These are phyloP conservation scores for Coluber constrictor DNA, from an alignment of 2,797 vertebrate species.

Conservation along the genomic window DNA sequence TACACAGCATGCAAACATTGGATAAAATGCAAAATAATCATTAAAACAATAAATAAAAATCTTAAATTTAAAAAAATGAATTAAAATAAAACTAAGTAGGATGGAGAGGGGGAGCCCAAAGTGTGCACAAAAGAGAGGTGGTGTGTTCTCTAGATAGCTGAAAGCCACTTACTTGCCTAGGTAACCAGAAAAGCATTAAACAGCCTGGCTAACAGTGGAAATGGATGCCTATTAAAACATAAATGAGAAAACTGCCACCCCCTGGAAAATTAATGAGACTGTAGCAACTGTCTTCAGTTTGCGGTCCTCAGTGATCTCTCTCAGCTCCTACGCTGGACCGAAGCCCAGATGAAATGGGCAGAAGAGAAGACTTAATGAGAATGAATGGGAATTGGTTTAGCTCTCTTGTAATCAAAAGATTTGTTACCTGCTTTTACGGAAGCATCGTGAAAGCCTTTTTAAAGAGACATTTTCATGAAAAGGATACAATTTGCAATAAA, in stretches of 20 bases:
- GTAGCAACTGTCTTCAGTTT: slow-evolving; percentile 51
- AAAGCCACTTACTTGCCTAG: slow-evolving; percentile 26
- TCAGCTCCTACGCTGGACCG: slow-evolving; percentile 45
- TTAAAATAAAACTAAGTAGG: not conserved
- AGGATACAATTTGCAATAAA: slow-evolving; percentile 37
- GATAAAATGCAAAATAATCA: not conserved
- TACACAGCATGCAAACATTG: not conserved
- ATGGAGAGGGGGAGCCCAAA: not conserved
- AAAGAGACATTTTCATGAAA: slow-evolving; percentile 12
- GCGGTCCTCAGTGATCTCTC: slow-evolving; percentile 43
- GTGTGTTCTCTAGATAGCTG: not conserved
- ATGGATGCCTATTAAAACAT: slow-evolving; percentile 54
- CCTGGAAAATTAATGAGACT: slow-evolving; percentile 58
- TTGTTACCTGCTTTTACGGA: slow-evolving; percentile 50
- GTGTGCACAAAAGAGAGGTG: not conserved
- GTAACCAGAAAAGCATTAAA: slow-evolving; percentile 26
- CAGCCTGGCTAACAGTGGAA: slow-evolving; percentile 50
- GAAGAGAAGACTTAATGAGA: slow-evolving; percentile 51
- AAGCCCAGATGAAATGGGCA: slow-evolving; percentile 55
- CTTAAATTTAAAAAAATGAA: not conserved
- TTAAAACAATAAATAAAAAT: not conserved
- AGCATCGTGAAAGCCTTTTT: slow-evolving; percentile 15
- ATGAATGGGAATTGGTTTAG: slow-evolving; percentile 59
- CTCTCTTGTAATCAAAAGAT: slow-evolving; percentile 51
- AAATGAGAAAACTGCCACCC: slow-evolving; percentile 59